Conservation (phyloP, 2,888 invertebrate genomes). For the Tanytarsus gracilentus region DNA sequence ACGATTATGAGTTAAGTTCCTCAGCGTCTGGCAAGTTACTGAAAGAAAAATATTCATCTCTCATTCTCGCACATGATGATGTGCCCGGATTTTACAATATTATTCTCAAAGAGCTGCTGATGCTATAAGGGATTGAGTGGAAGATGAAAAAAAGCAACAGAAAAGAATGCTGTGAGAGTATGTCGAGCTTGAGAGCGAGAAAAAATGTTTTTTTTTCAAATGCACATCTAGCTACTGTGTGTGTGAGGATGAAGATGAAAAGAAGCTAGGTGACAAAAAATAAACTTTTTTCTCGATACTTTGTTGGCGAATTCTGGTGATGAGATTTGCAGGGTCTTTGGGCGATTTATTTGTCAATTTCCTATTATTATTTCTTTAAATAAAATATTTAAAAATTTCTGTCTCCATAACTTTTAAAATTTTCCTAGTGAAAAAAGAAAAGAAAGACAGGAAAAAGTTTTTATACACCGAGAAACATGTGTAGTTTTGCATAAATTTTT, state of each 20-base stretch:
- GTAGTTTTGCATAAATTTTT: too few relatives aligned
- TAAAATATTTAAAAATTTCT: too few relatives aligned
- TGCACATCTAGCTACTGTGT: background rate
- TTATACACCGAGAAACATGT: too few relatives aligned
- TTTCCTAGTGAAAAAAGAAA: too few relatives aligned
- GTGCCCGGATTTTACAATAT: slow-evolving; percentile 23
- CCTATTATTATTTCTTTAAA: too few relatives aligned
- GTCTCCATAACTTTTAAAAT: too few relatives aligned
- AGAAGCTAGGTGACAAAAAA: slow-evolving; percentile 23
- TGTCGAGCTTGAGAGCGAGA: background rate
- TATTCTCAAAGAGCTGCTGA: slow-evolving; percentile 5
- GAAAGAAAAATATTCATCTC: background rate
- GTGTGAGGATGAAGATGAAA: background rate
- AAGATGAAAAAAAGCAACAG: background rate
- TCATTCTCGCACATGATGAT: background rate
- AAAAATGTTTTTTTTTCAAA: slow-evolving; percentile 11
- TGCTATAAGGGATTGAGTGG: background rate
- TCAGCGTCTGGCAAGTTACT: slow-evolving; percentile 27
- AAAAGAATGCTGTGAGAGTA: slow-evolving; percentile 15
- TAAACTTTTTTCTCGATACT: slow-evolving; percentile 8
- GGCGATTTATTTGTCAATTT: too few relatives aligned
- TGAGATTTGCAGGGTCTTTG: too few relatives aligned
- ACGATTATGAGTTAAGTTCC: slow-evolving; percentile 16
- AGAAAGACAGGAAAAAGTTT: too few relatives aligned
- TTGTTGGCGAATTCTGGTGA: too few relatives aligned